Conservation (phyloP, 2,888 invertebrate genomes). For the Polylopha cassiicola region DNA sequence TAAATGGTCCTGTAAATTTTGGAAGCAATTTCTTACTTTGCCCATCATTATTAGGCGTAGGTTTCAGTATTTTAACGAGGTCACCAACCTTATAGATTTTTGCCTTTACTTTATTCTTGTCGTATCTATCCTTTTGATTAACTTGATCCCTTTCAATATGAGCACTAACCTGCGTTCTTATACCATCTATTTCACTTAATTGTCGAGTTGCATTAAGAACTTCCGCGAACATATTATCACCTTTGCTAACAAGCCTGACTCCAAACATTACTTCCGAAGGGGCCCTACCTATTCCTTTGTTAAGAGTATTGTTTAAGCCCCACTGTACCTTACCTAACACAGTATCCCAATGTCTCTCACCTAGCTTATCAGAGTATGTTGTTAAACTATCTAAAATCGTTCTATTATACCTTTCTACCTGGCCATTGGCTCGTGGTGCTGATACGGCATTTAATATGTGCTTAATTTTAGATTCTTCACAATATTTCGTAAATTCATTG, state of each 20-base stretch:
- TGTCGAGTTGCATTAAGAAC: slow-evolving; percentile 10
- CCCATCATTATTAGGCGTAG: neutral
- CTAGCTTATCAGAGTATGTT: neutral
- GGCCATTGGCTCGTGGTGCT: slow-evolving; percentile 8
- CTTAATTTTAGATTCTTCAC: slow-evolving; percentile 6
- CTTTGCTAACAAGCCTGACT: slow-evolving; percentile 8
- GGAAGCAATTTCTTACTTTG: slow-evolving; percentile 1
- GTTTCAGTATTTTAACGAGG: slow-evolving; percentile 7
- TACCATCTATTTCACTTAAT: too few species aligned
- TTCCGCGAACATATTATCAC: slow-evolving; percentile 8
- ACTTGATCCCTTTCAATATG: slow-evolving; percentile 19
- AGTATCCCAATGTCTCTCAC: slow-evolving; percentile 1
- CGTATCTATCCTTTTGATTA: slow-evolving; percentile 18
- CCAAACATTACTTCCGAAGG: slow-evolving; percentile 24
- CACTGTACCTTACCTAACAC: slow-evolving; percentile 6
- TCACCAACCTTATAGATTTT: slow-evolving; percentile 11
- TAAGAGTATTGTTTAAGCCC: slow-evolving; percentile 9
- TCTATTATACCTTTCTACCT: slow-evolving; percentile 5
- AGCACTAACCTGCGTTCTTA: slow-evolving; percentile 11
- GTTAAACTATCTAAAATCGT: neutral
- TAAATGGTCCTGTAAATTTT: slow-evolving; percentile 1
- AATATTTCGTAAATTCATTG: slow-evolving; percentile 21
- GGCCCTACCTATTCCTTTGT: slow-evolving; percentile 18
- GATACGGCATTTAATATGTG: slow-evolving; percentile 15
- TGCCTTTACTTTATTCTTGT: slow-evolving; percentile 7